phyloP scores from a whole-genome alignment of 2,113 vertebrate genomes.

The Tringa solitaria region DNA sequence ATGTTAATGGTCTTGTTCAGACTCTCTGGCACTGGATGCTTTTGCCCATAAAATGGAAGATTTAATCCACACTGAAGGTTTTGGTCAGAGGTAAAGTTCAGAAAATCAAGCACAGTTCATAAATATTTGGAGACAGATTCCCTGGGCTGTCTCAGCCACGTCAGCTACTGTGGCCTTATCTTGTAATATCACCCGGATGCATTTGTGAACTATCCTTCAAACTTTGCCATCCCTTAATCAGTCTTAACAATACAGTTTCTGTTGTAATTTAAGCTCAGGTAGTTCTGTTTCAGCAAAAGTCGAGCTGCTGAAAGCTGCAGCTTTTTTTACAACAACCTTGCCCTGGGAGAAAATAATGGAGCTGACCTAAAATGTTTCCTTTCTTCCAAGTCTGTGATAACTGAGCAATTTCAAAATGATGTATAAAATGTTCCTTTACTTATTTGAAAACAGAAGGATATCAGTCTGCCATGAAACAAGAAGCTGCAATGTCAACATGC shows the following conservation, averaged over 20 bases:
- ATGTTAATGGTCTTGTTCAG: constrained; percentile 15
- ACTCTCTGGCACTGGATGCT: background rate
- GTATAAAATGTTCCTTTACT: background rate
- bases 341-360: background rate
- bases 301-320: background rate
- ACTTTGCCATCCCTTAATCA: background rate
- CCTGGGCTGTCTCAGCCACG: background rate
- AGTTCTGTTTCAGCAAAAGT: background rate
- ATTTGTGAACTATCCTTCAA: background rate
- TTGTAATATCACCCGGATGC: background rate
- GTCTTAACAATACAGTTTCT: background rate
- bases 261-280: background rate
- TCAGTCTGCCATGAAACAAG: background rate
- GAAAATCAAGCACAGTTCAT: constrained; percentile 6
- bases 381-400: background rate
- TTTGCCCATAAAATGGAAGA: constrained; percentile 10
- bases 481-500: background rate
- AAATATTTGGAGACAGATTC: background rate
- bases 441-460: background rate
- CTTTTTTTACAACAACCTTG: background rate
- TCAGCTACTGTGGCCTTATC: background rate
- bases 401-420: background rate
- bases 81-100: constrained; percentile 34
- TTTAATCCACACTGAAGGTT: background rate
- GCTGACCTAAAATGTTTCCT: background rate